Conservation (phyloP, 2,888 invertebrate species). For the Drosophila kuntzei region DNA sequence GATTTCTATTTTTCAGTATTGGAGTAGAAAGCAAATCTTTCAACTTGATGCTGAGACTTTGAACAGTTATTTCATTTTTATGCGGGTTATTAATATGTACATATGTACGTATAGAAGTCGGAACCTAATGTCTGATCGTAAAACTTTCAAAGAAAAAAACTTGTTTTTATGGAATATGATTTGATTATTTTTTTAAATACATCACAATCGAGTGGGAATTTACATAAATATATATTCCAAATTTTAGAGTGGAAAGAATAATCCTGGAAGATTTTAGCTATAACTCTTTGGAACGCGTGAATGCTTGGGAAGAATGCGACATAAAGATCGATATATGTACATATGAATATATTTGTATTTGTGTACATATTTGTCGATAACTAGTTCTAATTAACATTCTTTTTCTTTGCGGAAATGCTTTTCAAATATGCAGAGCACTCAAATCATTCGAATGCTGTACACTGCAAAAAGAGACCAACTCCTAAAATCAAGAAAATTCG, state of each 20-base stretch:
- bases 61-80: conserved; percentile 11
- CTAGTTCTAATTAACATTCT: not conserved
- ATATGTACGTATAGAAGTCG: conserved; percentile 7
- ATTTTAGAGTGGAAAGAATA: not conserved
- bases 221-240: not conserved
- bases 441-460: not conserved
- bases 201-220: not conserved
- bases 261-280: not conserved
- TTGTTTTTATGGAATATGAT: conserved; percentile 15
- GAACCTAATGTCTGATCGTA: conserved; percentile 14
- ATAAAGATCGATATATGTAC: not conserved
- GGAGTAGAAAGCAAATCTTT: conserved; percentile 5
- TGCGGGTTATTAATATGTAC: conserved; percentile 14
- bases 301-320: not conserved
- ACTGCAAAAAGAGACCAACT: too few relatives aligned
- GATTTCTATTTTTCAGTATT: not conserved
- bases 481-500: too few relatives aligned
- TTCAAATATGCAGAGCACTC: not conserved
- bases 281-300: not conserved
- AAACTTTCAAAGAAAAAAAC: conserved; percentile 14
- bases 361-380: not conserved
- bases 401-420: conserved; percentile 2
- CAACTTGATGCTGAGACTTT: not conserved
- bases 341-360: not conserved
- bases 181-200: not conserved